Conservation (phyloP, 2,797 vertebrate species). For the Sebastes vulpes region DNA sequence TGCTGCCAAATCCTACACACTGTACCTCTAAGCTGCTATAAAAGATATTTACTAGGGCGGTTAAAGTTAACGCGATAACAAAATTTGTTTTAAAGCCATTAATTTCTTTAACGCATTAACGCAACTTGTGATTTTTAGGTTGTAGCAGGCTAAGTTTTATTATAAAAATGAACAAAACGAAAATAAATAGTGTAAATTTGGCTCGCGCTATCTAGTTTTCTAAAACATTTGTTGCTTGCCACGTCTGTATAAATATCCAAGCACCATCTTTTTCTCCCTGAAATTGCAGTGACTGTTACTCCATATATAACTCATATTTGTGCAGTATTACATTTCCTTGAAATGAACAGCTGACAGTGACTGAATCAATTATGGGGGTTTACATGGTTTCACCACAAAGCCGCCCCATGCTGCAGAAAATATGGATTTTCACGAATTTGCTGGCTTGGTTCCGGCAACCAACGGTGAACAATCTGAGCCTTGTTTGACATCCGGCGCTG, state of each 20-base stretch:
- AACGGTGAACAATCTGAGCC: neutral
- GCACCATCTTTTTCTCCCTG: neutral
- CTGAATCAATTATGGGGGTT: neutral
- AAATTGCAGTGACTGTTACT: neutral
- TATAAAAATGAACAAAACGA: neutral
- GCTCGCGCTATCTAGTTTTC: rapidly evolving
- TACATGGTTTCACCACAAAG: neutral
- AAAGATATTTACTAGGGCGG: too few relatives aligned
- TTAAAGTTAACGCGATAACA: too few relatives aligned
- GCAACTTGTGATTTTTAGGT: too few relatives aligned
- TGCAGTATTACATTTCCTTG: neutral
- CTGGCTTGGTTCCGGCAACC: neutral
- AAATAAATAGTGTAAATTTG: neutral
- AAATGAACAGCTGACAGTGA: neutral
- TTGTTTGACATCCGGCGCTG: constrained; percentile 6
- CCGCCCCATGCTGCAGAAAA: neutral
- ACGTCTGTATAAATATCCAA: neutral
- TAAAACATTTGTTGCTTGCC: neutral
- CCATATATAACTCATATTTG: neutral
- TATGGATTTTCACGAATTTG: neutral
- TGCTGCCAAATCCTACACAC: too few relatives aligned
- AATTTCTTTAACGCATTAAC: too few relatives aligned
- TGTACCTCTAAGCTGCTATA: too few relatives aligned
- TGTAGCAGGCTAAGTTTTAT: too few relatives aligned
- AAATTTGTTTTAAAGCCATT: too few relatives aligned